Evolutionary conservation across 2,888 invertebrate genomes (phyloP), one percentile per base, ranked within the genome.

Genomic region (Chouioia cunea): DNA sequence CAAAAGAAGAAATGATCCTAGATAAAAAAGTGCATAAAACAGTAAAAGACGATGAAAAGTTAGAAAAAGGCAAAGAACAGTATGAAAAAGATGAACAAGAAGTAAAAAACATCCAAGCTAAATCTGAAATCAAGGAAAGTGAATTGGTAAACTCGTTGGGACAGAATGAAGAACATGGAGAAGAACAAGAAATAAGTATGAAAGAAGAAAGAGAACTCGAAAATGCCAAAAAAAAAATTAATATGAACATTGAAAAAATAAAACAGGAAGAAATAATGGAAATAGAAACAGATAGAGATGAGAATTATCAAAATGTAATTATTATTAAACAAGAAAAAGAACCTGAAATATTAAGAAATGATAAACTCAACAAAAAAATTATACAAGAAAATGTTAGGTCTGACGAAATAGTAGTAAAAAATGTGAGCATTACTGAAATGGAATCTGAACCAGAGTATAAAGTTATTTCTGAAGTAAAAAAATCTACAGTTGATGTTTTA

Each of bases 41-140:
- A 8, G 10, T 36, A 10, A 80, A 80, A 56, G 78, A 80, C 10
- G 74, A 6, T 3, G 70, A 74, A 2, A 76, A 65, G 80, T 76
- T 60, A 77, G 27, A 77, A n/a, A 79, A 81, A 70, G 67, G 60
- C 64, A 76, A 43, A 58, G 27, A 27, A 15, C 16, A 66, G 57
- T 66, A 71, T 63, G 77, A 73, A n/a, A 75, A 72, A 15, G 62
- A 73, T 18, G 74, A 77, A 18, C 53, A 64, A 50, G 62, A 70
- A 64, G 70, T 66, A 18, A 73, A 73, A 57, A 53, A 75, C 65
- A 70, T 65, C 6, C 56, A 75, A 71, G 65, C 64, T 79, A 83
- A 78, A 81, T 82, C 3, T 78, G 81, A 2, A 84, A 84, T 76
- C 81, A 78, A 66, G 83, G 83, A 73, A 85, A 23, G 12, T 10